phyloP scores from a whole-genome alignment of 2,113 vertebrate genomes.

The Hymenochirus boettgeri region DNA sequence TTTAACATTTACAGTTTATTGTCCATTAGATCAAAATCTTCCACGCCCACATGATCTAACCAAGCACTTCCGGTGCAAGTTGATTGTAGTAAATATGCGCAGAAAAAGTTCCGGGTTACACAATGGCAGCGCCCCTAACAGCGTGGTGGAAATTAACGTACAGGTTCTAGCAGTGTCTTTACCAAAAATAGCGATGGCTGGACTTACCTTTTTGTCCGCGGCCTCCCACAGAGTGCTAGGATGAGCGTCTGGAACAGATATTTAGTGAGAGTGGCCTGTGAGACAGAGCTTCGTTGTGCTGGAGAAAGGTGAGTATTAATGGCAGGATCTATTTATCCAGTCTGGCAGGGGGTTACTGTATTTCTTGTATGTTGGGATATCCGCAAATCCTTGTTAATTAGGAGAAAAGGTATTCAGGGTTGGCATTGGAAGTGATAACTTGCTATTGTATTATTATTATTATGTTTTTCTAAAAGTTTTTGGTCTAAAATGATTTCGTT shows the following conservation, averaged over 20 bases:
- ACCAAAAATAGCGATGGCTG: slow-evolving; percentile 47
- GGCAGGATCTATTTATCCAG: not conserved
- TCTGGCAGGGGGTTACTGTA: too few relatives aligned
- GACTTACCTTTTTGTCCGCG: slow-evolving; percentile 70
- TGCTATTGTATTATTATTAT: too few relatives aligned
- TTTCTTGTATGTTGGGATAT: too few relatives aligned
- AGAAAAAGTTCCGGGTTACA: slow-evolving; percentile 3
- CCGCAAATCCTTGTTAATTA: too few relatives aligned
- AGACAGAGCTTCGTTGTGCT: slow-evolving; percentile 83
- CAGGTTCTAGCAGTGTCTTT: too few relatives aligned
- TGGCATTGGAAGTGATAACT: too few relatives aligned
- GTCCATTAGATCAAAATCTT: too few relatives aligned
- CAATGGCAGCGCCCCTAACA: slow-evolving; percentile 13
- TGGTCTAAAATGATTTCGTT: too few relatives aligned
- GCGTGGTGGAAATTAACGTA: not conserved
- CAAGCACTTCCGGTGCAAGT: not conserved
- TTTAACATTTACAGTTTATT: too few relatives aligned
- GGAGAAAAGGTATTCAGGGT: too few relatives aligned
- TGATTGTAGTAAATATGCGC: not conserved
- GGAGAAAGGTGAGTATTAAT: slow-evolving; percentile 67
- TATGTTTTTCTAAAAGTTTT: too few relatives aligned
- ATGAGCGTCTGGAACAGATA: slow-evolving; percentile 65
- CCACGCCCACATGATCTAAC: too few relatives aligned
- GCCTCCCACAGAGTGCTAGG: slow-evolving; percentile 67
- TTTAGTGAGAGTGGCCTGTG: slow-evolving; percentile 83